phyloP scores from a whole-genome alignment of 2,888 invertebrate genomes.

The Syrphus vitripennis region DNA sequence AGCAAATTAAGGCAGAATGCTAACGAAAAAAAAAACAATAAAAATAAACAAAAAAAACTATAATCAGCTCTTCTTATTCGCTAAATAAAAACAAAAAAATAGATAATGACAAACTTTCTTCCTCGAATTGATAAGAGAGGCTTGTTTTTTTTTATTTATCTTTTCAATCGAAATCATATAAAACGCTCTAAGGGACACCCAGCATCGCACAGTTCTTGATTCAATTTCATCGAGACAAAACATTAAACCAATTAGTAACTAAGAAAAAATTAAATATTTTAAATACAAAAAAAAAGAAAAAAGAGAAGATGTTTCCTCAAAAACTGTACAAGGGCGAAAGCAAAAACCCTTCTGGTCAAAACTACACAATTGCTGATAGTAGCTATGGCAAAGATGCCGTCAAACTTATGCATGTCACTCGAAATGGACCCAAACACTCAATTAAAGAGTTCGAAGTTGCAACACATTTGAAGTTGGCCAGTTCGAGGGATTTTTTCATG shows the following conservation, averaged over 20 bases:
- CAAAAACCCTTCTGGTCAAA: not conserved
- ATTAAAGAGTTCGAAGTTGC: constrained; percentile 89
- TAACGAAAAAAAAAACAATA: not conserved
- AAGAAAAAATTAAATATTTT: too few relatives aligned
- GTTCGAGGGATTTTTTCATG: constrained; percentile 86
- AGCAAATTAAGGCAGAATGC: not conserved
- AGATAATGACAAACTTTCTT: not conserved
- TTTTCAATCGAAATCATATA: constrained; percentile 46
- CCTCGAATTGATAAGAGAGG: constrained; percentile 24
- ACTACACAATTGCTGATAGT: constrained; percentile 76
- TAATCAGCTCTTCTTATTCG: not conserved
- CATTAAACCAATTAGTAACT: not conserved
- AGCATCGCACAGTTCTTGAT: constrained; percentile 3
- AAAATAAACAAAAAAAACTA: not conserved
- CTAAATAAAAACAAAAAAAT: not conserved
- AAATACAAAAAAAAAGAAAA: not conserved
- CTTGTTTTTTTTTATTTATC: constrained; percentile 22
- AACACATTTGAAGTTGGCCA: constrained; percentile 87
- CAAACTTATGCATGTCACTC: constrained; percentile 87
- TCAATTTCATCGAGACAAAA: not conserved
- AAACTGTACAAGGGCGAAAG: constrained; percentile 18
- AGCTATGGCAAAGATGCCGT: constrained; percentile 87
- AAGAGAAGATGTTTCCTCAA: constrained; percentile 39
- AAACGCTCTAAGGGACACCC: constrained; percentile 10
- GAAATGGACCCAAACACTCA: constrained; percentile 85